Base-by-base conservation (phyloP, 2,888 invertebrate species). In the Anticlea derivata region DNA sequence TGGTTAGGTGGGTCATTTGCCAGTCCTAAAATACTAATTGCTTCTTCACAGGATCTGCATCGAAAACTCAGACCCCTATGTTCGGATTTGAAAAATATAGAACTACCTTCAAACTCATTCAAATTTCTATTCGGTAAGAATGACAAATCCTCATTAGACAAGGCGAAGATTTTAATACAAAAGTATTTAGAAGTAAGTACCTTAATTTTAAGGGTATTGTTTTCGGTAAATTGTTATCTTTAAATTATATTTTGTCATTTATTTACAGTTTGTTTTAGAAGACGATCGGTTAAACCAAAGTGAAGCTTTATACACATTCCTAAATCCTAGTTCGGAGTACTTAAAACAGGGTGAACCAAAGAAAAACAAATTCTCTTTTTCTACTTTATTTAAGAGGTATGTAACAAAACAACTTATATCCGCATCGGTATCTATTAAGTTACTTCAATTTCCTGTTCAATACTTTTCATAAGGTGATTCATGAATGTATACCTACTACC, bases 301-400 rank as follows among this genome's bases (percentile, higher is more conserved):
- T 75, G 97, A 98, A 86, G 96, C 96, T 43, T 92, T 98, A 60
- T 98, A 97, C 75, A 94, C 96, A 55, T 98, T 98, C 85, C 92
- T 98, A n/a, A 96, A 97, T 78, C 97, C 97, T 2, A 97, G 96
- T 78, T 96, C 97, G 0, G 97, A 97, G 75, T 96, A 96, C 82
- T 91, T 97, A 60, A 96, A 97, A 79, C 95, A 95, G 47, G 92
- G 94, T 31, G 94, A 95, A 66, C 96, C 95, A 55, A 97, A 97
- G 85, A 97, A 96, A 81, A 94, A 95, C 6, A 94, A 96, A 72
- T 97, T 97, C 83, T 97, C 96, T 1, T 93, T 97, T 58, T 94
- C 96, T 3, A 96, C 96, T 0, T 90, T 97, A 52, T 96, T 97
- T 72, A 97, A 96, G 92, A 95, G 95, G 94, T 96, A 91, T 67